phyloP scores from a whole-genome alignment of 2,113 vertebrate species.

The Argyrosomus japonicus region DNA sequence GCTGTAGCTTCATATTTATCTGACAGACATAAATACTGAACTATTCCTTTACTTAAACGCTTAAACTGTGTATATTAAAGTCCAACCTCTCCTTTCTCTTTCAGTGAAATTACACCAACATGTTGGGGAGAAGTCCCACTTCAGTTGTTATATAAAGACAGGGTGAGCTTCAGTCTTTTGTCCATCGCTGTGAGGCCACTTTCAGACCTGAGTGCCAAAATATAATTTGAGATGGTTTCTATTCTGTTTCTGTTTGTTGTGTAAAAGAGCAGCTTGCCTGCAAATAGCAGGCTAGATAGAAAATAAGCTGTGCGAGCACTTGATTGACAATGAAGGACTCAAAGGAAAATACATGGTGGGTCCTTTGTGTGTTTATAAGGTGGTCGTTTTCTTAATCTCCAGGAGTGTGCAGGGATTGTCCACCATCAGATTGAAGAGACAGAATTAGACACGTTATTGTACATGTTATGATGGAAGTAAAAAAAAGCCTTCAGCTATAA shows the following conservation, averaged over 20 bases:
- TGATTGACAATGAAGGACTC: background rate
- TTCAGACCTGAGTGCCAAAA: background rate
- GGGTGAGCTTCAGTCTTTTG: too few species aligned
- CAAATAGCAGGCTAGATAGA: background rate
- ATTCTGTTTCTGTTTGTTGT: background rate
- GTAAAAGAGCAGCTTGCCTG: background rate
- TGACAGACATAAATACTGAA: background rate
- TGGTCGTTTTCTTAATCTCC: background rate
- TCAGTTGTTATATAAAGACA: background rate
- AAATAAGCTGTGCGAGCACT: constrained; percentile 2
- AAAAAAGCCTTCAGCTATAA: constrained; percentile 8
- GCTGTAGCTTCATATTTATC: background rate
- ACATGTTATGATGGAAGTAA: background rate
- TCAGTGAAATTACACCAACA: background rate
- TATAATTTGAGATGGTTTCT: background rate
- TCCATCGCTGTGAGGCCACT: background rate
- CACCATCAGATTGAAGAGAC: background rate
- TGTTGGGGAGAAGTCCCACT: background rate
- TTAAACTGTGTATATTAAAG: too few species aligned
- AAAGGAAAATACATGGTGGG: constrained; percentile 5
- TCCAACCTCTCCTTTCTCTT: too few species aligned
- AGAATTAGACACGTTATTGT: constrained; percentile 2
- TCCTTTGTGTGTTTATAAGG: background rate
- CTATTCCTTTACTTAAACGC: background rate
- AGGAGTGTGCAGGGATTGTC: background rate